Evolutionary conservation across 2,888 invertebrate genomes (phyloP).

Genomic region (Drosophila koepferae): DNA sequence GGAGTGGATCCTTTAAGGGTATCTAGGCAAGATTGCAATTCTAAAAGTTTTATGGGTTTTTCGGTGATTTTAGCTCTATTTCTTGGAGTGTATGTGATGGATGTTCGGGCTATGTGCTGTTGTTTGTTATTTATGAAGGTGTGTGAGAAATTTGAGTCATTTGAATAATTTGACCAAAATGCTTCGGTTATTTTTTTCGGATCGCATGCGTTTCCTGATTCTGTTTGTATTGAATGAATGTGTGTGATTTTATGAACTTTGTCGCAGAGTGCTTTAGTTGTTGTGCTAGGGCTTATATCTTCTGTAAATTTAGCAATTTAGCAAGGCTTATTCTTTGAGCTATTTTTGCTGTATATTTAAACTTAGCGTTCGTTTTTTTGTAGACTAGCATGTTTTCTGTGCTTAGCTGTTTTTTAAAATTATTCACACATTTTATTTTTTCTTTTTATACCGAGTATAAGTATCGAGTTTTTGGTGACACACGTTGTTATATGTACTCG

Average conservation of each 20-base stretch:
- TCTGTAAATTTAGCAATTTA: too few species aligned
- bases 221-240: neutral
- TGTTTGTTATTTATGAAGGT: neutral
- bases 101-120: neutral
- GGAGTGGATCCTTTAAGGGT: too few species aligned
- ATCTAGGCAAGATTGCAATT: neutral
- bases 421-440: neutral
- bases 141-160: too few species aligned
- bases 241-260: neutral
- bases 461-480: too few species aligned
- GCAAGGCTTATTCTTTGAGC: neutral
- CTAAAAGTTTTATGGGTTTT: neutral
- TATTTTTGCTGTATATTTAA: neutral
- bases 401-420: neutral
- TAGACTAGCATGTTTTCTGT: neutral
- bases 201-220: neutral
- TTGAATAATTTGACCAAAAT: conserved; percentile 1
- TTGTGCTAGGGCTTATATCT: neutral
- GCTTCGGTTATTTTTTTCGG: neutral
- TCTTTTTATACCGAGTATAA: too few species aligned
- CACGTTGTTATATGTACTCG: too few species aligned
- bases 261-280: neutral
- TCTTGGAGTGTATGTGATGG: neutral
- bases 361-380: neutral
- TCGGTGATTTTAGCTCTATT: neutral